phyloP scores from a whole-genome alignment of 1,140 invertebrate genomes.

The Sitophilus oryzae region DNA sequence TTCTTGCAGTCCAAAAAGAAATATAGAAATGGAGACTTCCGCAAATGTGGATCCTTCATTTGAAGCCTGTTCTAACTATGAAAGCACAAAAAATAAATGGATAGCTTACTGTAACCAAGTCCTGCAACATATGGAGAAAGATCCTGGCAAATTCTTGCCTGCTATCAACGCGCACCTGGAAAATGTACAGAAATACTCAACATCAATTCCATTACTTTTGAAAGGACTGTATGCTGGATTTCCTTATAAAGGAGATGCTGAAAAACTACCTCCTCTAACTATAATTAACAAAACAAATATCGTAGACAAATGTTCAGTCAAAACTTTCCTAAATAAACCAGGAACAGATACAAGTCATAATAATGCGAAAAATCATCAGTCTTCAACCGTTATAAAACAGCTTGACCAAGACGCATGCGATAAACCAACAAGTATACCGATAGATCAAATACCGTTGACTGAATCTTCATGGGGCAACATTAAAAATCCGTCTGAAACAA shows the following conservation, averaged over 20 bases:
- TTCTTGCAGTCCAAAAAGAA: background rate
- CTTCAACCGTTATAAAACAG: background rate
- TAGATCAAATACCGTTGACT: background rate
- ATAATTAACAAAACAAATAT: constrained; percentile 5
- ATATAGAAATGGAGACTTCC: background rate
- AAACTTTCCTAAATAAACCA: background rate
- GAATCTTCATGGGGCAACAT: background rate
- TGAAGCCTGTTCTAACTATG: background rate
- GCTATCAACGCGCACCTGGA: constrained; percentile 10
- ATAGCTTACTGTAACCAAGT: constrained; percentile 11
- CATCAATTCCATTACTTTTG: constrained; percentile 6
- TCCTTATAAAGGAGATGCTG: constrained; percentile 4
- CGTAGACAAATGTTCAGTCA: background rate
- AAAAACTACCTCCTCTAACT: constrained; percentile 7
- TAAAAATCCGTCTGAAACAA: background rate
- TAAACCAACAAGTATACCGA: no score
- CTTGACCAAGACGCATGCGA: no score
- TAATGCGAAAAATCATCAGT: background rate
- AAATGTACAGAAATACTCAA: constrained; percentile 11
- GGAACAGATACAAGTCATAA: background rate
- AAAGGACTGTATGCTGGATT: constrained; percentile 14
- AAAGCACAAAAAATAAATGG: constrained; percentile 12
- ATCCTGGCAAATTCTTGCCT: constrained; percentile 11
- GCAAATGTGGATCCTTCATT: background rate
- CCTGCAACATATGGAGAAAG: constrained; percentile 6